These are phyloP conservation scores for Ectemnius continuus DNA, from an alignment of 2,888 invertebrate genomes.

Conservation along the genomic window DNA sequence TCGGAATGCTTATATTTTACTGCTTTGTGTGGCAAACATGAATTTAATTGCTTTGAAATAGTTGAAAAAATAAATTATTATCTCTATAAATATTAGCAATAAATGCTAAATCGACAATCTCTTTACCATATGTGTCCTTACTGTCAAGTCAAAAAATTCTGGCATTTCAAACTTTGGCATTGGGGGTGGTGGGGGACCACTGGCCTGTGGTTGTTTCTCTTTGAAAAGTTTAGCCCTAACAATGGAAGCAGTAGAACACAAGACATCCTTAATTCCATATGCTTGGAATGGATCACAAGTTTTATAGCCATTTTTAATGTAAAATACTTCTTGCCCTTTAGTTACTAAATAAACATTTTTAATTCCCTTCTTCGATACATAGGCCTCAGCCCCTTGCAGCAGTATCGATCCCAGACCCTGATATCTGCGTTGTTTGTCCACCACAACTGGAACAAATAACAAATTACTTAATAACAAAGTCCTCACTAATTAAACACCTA, in stretches of 20 bases:
- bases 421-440: conserved; percentile 85
- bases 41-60: conserved; percentile 3
- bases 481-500: no score
- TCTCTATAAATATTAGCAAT: conserved; percentile 10
- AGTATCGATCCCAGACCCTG: conserved; percentile 88
- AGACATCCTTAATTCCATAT: conserved; percentile 79
- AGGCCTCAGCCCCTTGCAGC: conserved; percentile 87
- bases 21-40: conserved; percentile 2
- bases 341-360: conserved; percentile 85
- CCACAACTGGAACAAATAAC: conserved; percentile 82
- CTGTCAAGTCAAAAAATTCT: conserved; percentile 56
- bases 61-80: conserved; percentile 46
- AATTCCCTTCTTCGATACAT: conserved; percentile 82
- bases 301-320: conserved; percentile 85
- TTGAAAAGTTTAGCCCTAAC: conserved; percentile 41
- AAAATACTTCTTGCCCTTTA: conserved; percentile 87
- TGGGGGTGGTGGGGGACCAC: conserved; percentile 76
- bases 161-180: conserved; percentile 68
- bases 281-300: conserved; percentile 84
- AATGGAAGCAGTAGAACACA: conserved; percentile 44
- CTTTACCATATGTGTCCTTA: conserved; percentile 76
- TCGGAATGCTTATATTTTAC: conserved; percentile 35
- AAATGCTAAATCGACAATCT: conserved; percentile 54
- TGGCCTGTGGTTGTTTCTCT: conserved; percentile 54
- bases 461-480: no score